Percentiles rank a stretch among this genome's conserved stretches.
Evolutionary conservation across 2,797 vertebrate genomes (phyloP).

Genomic region (Allobates femoralis): DNA sequence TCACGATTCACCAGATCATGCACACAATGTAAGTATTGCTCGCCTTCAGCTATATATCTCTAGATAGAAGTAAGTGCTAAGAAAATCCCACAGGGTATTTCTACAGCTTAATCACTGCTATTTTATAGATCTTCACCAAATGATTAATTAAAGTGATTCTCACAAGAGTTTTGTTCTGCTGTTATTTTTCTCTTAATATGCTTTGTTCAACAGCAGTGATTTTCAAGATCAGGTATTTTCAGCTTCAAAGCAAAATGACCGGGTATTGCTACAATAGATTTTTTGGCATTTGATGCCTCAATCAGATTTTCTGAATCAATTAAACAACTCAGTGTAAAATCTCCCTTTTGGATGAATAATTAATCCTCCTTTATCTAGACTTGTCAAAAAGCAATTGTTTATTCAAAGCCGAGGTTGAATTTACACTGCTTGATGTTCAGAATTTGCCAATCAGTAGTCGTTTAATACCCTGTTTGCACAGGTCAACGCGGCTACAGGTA

Average conservation of each 20-base stretch:
- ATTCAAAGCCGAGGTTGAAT: background rate
- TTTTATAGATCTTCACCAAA: constrained; percentile 42
- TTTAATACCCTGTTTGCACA: too few relatives aligned
- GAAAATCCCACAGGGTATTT: constrained; percentile 4
- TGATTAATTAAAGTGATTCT: constrained; percentile 46
- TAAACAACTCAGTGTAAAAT: background rate
- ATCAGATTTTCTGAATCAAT: background rate
- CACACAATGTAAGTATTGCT: constrained; percentile 8
- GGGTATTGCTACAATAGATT: background rate
- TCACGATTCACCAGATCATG: constrained; percentile 22
- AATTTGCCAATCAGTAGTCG: too few relatives aligned
- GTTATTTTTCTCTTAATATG: constrained; percentile 22
- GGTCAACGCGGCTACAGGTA: too few relatives aligned
- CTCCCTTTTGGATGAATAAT: background rate
- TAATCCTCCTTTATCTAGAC: background rate
- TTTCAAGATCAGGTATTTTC: constrained; percentile 31
- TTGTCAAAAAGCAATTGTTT: background rate
- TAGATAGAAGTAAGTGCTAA: background rate
- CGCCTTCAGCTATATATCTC: background rate
- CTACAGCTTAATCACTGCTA: constrained; percentile 41
- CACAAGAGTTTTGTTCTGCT: constrained; percentile 25
- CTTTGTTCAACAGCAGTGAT: constrained; percentile 21
- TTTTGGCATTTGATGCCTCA: background rate
- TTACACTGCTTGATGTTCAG: too few relatives aligned
- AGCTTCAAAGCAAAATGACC: background rate